phyloP scores from a whole-genome alignment of 2,113 vertebrate species.

The Hippoglossus stenolepis region DNA sequence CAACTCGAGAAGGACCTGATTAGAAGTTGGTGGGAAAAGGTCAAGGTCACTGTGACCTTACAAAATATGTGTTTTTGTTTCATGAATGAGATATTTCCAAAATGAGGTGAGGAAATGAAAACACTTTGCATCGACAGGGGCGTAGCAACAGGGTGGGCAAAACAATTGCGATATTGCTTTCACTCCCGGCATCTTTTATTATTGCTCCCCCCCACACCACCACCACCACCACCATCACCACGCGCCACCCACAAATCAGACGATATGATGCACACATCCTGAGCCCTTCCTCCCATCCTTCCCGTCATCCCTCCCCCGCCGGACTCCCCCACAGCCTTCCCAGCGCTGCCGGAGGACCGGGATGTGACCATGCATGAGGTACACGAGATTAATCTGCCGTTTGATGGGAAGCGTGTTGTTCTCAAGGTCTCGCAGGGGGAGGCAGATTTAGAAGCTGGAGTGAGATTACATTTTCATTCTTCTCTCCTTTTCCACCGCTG shows the following conservation, averaged over 20 bases:
- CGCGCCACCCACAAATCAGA: slow-evolving; percentile 52
- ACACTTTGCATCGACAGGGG: too few relatives aligned
- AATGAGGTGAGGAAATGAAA: too few relatives aligned
- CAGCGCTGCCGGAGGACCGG: slow-evolving; percentile 26
- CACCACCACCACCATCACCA: not conserved
- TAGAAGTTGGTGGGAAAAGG: not conserved
- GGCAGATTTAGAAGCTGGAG: slow-evolving; percentile 56
- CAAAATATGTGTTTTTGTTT: not conserved
- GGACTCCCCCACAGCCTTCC: slow-evolving; percentile 45
- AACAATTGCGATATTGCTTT: slow-evolving; percentile 32
- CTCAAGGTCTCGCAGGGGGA: slow-evolving; percentile 47
- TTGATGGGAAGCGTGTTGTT: slow-evolving; percentile 67
- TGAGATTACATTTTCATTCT: slow-evolving; percentile 64
- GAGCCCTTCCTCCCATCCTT: slow-evolving; percentile 39
- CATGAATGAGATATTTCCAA: too few relatives aligned
- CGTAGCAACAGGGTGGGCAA: too few relatives aligned
- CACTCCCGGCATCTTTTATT: slow-evolving; percentile 51
- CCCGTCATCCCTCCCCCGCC: slow-evolving; percentile 20
- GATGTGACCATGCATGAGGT: slow-evolving; percentile 56
- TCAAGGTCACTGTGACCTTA: not conserved
- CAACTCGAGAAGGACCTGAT: not conserved
- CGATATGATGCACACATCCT: slow-evolving; percentile 33
- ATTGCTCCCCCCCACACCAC: slow-evolving; percentile 5
- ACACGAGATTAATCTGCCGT: slow-evolving; percentile 57
- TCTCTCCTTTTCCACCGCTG: slow-evolving; percentile 55